phyloP scores from a whole-genome alignment of 2,797 vertebrate species.

The Gastrophryne carolinensis region DNA sequence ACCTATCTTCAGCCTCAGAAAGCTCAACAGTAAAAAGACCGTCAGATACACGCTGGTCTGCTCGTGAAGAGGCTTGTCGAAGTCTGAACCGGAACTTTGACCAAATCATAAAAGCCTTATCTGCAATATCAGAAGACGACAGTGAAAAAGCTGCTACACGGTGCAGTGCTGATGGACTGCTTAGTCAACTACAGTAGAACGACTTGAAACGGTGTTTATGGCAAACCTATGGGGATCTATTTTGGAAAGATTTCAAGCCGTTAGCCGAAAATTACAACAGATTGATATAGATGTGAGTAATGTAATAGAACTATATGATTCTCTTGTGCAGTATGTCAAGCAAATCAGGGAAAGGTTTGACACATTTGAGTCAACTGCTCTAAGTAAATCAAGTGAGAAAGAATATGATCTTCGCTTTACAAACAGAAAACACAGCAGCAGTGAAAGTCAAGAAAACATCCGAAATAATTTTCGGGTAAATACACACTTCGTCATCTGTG shows the following conservation, averaged over 20 bases:
- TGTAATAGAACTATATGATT: background rate
- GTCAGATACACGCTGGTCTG: conserved; percentile 6
- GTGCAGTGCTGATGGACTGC: too few relatives aligned
- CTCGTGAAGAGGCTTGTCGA: background rate
- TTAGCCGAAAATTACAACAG: background rate
- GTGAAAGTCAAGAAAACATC: background rate
- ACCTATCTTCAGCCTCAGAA: background rate
- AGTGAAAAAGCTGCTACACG: background rate
- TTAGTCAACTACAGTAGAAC: background rate
- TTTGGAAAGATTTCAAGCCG: background rate
- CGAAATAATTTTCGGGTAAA: background rate
- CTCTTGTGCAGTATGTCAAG: background rate
- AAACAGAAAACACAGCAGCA: background rate
- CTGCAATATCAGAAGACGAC: background rate
- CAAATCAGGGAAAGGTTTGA: background rate
- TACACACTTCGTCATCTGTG: background rate
- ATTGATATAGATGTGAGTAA: background rate
- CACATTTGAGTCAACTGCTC: background rate
- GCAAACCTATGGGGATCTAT: background rate
- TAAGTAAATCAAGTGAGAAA: background rate
- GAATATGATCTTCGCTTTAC: background rate
- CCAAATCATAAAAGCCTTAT: background rate
- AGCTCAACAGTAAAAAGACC: background rate
- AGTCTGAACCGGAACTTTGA: background rate
- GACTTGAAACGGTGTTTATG: conserved; percentile 1